Base-by-base conservation (phyloP, 2,888 invertebrate genomes). In the Entomobrya proxima region DNA sequence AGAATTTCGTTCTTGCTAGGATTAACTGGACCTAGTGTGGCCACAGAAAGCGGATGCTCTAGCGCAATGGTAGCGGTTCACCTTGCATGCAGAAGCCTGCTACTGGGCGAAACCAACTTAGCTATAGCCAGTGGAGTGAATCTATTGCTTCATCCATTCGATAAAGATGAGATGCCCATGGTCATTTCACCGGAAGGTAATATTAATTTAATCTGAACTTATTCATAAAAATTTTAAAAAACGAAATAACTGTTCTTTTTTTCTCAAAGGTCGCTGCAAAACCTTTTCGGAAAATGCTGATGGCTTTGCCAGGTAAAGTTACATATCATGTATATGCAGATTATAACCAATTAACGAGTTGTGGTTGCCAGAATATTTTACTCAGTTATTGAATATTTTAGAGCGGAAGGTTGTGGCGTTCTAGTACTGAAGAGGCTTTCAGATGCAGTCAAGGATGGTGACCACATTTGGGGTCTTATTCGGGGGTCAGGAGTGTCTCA, bases 231-330 rank as follows among this genome's bases (percentile, higher is more conserved):
- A n/a, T n/a, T n/a, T n/a, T n/a, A n/a, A n/a, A n/a, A n/a, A n/a
- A n/a, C n/a, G n/a, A n/a, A n/a, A n/a, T n/a, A n/a, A n/a, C n/a
- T n/a, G n/a, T n/a, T n/a, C n/a, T n/a, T n/a, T n/a, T n/a, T n/a
- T n/a, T n/a, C n/a, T n/a, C n/a, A n/a, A 67, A 1, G 83, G 83
- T 6, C 67, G 88, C 52, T 91, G 91, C 83, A 85, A 90, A 24
- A 90, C 91, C 15, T 92, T 92, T 82, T 91, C 91, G 82, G 89
- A 87, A 6, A 72, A 87, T 32, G 92, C 92, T 15, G 89, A 90
- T 76, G 92, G 92, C n/a, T 92, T 92, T 85, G 91, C 90, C 15
- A 81, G 91, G 67, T n/a, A n/a, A n/a, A n/a, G n/a, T n/a, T n/a
- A n/a, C n/a, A n/a, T n/a, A n/a, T n/a, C n/a, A n/a, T n/a, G n/a